Evolutionary conservation across 2,888 invertebrate genomes (phyloP).

Genomic region (Nymphalis c-album): DNA sequence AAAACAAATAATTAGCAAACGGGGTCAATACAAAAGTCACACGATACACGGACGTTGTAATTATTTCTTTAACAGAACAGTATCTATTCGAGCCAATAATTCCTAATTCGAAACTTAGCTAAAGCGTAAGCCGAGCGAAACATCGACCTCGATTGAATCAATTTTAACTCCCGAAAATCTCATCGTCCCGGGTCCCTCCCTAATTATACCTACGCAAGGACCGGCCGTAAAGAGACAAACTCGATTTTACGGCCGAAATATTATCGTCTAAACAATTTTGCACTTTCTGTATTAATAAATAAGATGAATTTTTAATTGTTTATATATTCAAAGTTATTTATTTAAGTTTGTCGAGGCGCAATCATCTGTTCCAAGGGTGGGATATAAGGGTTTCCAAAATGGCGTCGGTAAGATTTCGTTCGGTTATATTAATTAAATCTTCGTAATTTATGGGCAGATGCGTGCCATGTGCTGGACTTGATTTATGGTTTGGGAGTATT

Average conservation of each 20-base stretch:
- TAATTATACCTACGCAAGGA: constrained; percentile 78
- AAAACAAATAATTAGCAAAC: neutral
- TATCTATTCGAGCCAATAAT: constrained; percentile 57
- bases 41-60: constrained; percentile 23
- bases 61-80: constrained; percentile 37
- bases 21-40: neutral
- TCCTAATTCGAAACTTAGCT: constrained; percentile 58
- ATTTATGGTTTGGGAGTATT: constrained; percentile 63
- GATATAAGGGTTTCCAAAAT: constrained; percentile 75
- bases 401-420: constrained; percentile 80
- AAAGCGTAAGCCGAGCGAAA: constrained; percentile 59
- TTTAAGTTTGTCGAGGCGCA: constrained; percentile 63
- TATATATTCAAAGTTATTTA: constrained; percentile 9
- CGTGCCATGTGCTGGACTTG: constrained; percentile 66
- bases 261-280: constrained; percentile 40
- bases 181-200: constrained; percentile 76
- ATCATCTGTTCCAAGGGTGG: constrained; percentile 77
- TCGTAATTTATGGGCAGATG: constrained; percentile 76
- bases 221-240: constrained; percentile 67
- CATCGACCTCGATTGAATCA: constrained; percentile 78
- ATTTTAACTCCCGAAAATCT: constrained; percentile 77
- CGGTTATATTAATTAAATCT: constrained; percentile 80
- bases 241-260: constrained; percentile 45
- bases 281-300: constrained; percentile 37
- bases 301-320: constrained; percentile 34